Evolutionary conservation across 1,140 invertebrate genomes (phyloP).

Genomic region (Eufriesea mexicana): DNA sequence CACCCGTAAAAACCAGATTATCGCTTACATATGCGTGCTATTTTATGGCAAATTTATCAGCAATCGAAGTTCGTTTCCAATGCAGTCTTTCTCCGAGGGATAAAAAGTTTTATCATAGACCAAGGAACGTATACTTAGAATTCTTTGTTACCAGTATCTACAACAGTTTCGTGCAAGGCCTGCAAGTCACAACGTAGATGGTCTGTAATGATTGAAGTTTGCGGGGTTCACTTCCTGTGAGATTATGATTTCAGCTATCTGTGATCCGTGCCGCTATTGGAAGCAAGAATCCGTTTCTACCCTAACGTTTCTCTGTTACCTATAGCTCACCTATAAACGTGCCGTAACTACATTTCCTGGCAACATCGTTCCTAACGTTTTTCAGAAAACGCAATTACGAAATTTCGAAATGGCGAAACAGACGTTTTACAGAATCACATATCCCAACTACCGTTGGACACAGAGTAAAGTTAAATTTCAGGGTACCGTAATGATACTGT

Average conservation of each 20-base stretch:
- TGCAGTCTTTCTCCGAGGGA: neutral
- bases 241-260: conserved; percentile 24
- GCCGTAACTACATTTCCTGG: no score
- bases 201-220: conserved; percentile 8
- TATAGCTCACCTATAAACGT: neutral
- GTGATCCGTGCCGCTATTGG: neutral
- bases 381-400: neutral
- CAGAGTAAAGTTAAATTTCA: neutral
- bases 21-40: neutral
- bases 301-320: neutral
- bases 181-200: neutral
- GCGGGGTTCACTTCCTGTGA: conserved; percentile 26
- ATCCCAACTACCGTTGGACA: neutral
- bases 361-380: no score
- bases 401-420: neutral
- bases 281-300: neutral
- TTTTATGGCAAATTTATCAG: neutral
- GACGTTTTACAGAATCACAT: no score
- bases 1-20: no score
- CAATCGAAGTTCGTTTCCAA: neutral
- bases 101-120: neutral
- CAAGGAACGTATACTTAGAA: neutral
- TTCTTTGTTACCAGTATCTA: conserved; percentile 2
- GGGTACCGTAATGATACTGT: neutral
- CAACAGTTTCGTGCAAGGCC: neutral